Base-by-base conservation (phyloP, 2,888 invertebrate genomes). In the Agrotis clavis region DNA sequence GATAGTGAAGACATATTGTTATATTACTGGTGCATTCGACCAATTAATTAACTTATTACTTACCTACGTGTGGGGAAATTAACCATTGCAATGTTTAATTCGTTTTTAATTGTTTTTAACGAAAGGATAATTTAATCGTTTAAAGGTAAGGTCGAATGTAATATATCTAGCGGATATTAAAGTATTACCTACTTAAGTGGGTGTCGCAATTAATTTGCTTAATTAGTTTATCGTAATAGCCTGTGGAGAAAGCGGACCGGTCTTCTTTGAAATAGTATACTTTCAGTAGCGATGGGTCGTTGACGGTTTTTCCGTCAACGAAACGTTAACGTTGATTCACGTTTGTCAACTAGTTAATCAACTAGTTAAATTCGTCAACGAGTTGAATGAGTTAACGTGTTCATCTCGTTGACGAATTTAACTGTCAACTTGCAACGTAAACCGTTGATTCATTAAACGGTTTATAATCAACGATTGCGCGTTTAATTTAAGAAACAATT, bases 91-190 rank as follows among this genome's bases (percentile, higher is more conserved):
- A 25, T 57, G 47, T 5, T 30, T 45, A 50, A 63, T 50, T 30
- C 0, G n/a, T 25, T 45, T 54, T 51, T 47, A 79, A 60, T 64
- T 4, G 35, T 60, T 59, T 67, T 11, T 45, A 11, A 48, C 21
- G 19, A 50, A 45, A 78, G 56, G 11, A 74, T 78, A 6, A 47
- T 35, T 41, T 41, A n/a, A 57, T 19, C 25, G 9, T 18, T 11
- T 2, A 5, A 11, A 41, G 41, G 41, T 41, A 57, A 57, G 56
- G 51, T 41, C 19, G 16, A 19, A 61, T 51, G 25, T 25, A 51
- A 47, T 48, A 25, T 18, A 11, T 50, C 41, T 19, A 14, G 7
- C 30, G 18, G n/a, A 19, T n/a, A 60, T 48, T 18, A 14, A 56
- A 47, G 9, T 25, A 18, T 9, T 41, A n/a, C n/a, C 1, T n/a